Evolutionary conservation across 2,797 vertebrate genomes (phyloP).

Genomic region (Cephalopachus bancanus): DNA sequence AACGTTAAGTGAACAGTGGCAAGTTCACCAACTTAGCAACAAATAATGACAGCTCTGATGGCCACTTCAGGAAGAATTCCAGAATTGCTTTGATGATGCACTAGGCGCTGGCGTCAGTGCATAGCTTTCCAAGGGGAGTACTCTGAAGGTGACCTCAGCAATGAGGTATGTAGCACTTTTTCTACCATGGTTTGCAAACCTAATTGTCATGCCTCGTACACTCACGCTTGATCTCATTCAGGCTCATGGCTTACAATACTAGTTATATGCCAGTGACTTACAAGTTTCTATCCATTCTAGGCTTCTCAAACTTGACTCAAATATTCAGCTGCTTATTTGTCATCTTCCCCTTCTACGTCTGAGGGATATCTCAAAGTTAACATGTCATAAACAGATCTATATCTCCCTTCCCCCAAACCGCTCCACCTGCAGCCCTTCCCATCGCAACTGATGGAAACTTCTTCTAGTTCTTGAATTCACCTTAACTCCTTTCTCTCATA

Average conservation of each 20-base stretch:
- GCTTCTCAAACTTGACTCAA: background rate
- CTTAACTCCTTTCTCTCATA: background rate
- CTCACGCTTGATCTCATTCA: background rate
- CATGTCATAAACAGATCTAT: background rate
- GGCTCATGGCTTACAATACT: background rate
- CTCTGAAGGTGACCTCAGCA: no score
- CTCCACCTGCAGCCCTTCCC: background rate
- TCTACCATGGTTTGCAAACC: no score
- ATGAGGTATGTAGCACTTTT: no score
- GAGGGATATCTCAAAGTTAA: constrained; percentile 23
- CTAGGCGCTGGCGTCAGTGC: no score
- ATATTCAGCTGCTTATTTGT: background rate
- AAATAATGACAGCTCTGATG: no score
- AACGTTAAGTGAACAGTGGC: no score
- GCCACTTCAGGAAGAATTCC: no score
- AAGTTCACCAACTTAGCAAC: no score
- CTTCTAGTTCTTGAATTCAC: background rate
- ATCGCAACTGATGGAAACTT: background rate
- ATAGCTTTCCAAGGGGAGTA: no score
- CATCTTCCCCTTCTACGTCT: background rate
- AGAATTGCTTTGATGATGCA: no score
- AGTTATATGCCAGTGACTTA: background rate
- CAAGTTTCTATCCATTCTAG: background rate
- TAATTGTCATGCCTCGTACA: no score
- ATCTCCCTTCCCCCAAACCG: background rate